Base-by-base conservation (phyloP, 1,140 invertebrate genomes). In the Ceratina japonica region DNA sequence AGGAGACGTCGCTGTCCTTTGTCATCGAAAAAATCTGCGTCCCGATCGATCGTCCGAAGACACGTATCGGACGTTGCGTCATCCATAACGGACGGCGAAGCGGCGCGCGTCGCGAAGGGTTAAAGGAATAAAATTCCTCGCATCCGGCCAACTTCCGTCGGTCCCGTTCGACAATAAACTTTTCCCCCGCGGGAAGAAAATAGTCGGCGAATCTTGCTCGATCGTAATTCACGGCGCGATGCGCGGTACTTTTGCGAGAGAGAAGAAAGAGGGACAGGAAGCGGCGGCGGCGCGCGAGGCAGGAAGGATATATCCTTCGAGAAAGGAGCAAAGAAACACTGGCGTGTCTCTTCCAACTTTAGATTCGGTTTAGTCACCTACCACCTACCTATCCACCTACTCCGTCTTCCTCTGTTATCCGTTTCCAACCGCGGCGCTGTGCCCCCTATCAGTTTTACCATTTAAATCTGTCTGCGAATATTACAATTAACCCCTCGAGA, bases 291-390 rank as follows among this genome's bases (percentile, higher is more conserved):
- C 49, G 49, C 74, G 76, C 56, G 73, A 84, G 79, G 72, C 74
- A 77, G 79, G 66, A 71, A 84, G 79, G 74, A 77, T 71, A 71
- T n/a, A n/a, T 80, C 74, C 66, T 71, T 65, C 58, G 63, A 31
- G 71, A 61, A 61, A 73, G 44, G 54, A 74, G 63, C 58, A 27
- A 70, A 22, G 56, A 63, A 24, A 56, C 51, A 56, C 51, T 13
- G 13, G 4, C 22, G 20, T 37, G 22, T 22, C 27, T 63, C 68
- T 58, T 86, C 81, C 79, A 82, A 86, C 80, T 83, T 85, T 79
- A 75, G 78, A 86, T 79, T 84, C 69, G 56, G 80, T 86, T 82
- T 86, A 85, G 80, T 78, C 79, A 68, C 63, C 80, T 78, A 77
- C 80, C 69, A 54, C 73, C 85, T 86, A 79, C 86, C 75, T 85